Evolutionary conservation across 2,888 invertebrate genomes (phyloP).

Genomic region (Melanophora roralis): DNA sequence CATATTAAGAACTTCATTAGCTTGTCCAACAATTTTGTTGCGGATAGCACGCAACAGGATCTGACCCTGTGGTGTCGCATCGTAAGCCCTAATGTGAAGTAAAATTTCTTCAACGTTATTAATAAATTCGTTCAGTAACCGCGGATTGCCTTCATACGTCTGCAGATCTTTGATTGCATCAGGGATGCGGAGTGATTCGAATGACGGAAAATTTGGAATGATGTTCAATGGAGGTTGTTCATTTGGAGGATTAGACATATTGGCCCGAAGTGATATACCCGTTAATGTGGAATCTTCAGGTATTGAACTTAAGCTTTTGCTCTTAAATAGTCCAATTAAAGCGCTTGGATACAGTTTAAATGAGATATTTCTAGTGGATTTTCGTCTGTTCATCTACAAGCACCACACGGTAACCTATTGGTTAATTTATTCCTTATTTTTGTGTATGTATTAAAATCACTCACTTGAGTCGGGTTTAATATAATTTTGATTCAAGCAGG

Average conservation of each 20-base stretch:
- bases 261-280: no score
- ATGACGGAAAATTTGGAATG: not conserved
- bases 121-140: not conserved
- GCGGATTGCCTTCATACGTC: not conserved
- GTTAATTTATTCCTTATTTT: not conserved
- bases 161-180: conserved; percentile 10
- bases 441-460: not conserved
- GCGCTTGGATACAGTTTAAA: conserved; percentile 5
- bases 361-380: not conserved
- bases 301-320: not conserved
- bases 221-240: no score
- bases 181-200: not conserved
- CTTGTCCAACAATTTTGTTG: conserved; percentile 1
- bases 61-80: not conserved
- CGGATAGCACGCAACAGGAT: not conserved
- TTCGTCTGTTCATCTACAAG: not conserved
- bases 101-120: conserved; percentile 9
- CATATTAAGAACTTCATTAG: not conserved
- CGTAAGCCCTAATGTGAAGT: not conserved
- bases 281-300: not conserved
- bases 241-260: no score
- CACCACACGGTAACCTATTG: not conserved
- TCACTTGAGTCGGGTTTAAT: not conserved
- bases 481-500: not conserved
- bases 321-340: not conserved